Evolutionary conservation across 2,888 invertebrate genomes (phyloP).

Genomic region (Nephrotoma appendiculata): DNA sequence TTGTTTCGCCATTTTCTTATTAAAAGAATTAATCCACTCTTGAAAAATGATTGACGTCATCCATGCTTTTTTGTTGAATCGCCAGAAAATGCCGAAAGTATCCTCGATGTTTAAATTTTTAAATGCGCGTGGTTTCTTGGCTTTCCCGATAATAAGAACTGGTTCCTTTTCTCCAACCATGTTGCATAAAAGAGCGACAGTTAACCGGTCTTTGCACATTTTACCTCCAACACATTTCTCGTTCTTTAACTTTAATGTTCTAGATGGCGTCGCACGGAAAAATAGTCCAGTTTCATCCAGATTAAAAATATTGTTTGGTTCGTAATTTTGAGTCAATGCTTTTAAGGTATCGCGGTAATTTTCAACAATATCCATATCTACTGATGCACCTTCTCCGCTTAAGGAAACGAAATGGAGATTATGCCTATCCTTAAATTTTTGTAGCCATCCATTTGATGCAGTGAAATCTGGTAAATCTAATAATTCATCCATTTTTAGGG

Average conservation of each 20-base stretch:
- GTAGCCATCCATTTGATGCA: constrained; percentile 14
- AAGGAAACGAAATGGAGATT: constrained; percentile 1
- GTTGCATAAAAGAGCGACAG: constrained; percentile 20
- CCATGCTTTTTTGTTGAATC: constrained; percentile 12
- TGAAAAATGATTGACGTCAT: constrained; percentile 16
- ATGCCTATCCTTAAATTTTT: constrained; percentile 12
- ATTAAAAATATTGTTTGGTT: constrained; percentile 17
- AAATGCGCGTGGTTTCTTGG: constrained; percentile 19
- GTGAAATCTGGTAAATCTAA: constrained; percentile 9
- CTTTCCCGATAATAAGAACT: constrained; percentile 6
- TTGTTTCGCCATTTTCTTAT: constrained; percentile 15
- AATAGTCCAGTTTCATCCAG: constrained; percentile 19
- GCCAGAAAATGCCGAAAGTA: constrained; percentile 16
- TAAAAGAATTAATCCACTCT: constrained; percentile 16
- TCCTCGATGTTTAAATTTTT: constrained; percentile 19
- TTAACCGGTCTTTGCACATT: constrained; percentile 19
- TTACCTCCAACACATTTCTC: constrained; percentile 18
- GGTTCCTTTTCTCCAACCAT: constrained; percentile 21
- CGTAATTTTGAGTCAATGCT: constrained; percentile 14
- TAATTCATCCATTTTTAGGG: background rate
- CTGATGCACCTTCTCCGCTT: background rate
- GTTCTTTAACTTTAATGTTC: constrained; percentile 17
- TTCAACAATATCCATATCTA: background rate
- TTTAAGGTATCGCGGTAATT: constrained; percentile 10
- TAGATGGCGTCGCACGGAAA: constrained; percentile 16